These are phyloP conservation scores for Cryptocheilus praepositus DNA, from an alignment of 2,888 invertebrate species.

Conservation along the genomic window DNA sequence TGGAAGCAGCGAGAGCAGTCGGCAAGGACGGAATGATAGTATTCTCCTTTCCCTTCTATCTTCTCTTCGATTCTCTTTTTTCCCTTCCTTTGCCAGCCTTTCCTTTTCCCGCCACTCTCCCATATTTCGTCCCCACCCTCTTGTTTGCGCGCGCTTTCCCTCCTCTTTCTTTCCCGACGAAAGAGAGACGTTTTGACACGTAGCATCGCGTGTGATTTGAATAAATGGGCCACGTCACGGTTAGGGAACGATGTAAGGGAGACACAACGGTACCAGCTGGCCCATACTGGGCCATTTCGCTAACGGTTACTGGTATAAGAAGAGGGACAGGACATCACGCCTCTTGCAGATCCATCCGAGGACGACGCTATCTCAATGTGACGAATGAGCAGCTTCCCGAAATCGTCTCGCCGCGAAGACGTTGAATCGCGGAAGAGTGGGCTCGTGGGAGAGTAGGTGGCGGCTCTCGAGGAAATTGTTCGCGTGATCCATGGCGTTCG, in stretches of 20 bases:
- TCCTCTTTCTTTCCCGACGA: conserved; percentile 1
- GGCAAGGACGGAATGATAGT: conserved; percentile 29
- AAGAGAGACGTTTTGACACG: conserved; percentile 46
- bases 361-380: conserved; percentile 43
- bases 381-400: conserved; percentile 48
- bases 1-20: conserved; percentile 45
- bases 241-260: conserved; percentile 22
- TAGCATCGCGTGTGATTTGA: conserved; percentile 60
- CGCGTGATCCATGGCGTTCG: background rate
- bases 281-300: conserved; percentile 31
- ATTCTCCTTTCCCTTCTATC: background rate
- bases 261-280: conserved; percentile 16
- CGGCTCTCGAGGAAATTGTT: background rate
- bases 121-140: no score
- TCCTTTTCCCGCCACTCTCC: background rate
- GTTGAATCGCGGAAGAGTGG: background rate
- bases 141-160: background rate
- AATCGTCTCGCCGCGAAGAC: conserved; percentile 23
- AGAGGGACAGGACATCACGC: conserved; percentile 29
- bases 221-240: conserved; percentile 58
- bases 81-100: background rate
- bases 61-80: no score
- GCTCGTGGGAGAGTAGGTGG: background rate
- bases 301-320: conserved; percentile 33
- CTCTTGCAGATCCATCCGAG: conserved; percentile 35